These are phyloP conservation scores for Sphenopsis melanotis DNA, from an alignment of 2,797 vertebrate species.

Conservation along the genomic window DNA sequence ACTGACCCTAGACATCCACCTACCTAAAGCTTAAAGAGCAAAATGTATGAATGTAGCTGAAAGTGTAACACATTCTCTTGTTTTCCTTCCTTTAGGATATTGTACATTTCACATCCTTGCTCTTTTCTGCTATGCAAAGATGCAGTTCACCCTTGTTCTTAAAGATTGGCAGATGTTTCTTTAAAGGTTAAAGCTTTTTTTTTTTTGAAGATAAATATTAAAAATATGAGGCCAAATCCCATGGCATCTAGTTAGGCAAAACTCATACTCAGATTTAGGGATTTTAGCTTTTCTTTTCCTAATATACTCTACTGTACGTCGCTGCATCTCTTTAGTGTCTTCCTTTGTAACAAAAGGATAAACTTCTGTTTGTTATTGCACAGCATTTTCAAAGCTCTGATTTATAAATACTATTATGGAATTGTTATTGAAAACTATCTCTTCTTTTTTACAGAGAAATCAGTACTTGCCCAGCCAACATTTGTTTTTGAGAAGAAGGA, in stretches of 20 bases:
- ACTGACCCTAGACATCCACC: background rate
- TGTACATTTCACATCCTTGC: background rate
- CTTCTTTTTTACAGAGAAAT: slow-evolving; percentile 71
- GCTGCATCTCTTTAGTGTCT: background rate
- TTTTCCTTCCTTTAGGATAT: background rate
- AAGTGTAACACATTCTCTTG: background rate
- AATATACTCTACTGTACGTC: background rate
- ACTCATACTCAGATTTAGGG: background rate
- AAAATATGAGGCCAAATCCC: background rate
- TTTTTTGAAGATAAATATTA: background rate
- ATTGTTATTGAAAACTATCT: background rate
- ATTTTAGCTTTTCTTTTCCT: background rate
- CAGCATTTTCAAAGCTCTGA: background rate
- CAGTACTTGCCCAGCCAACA: slow-evolving; percentile 72
- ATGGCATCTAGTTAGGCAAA: background rate
- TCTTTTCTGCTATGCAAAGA: background rate
- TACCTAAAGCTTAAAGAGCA: background rate
- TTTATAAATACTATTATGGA: background rate
- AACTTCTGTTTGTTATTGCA: background rate
- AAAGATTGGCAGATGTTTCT: background rate
- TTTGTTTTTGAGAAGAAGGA: slow-evolving; percentile 78
- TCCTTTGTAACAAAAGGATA: background rate
- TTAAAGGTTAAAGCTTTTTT: background rate
- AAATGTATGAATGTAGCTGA: background rate
- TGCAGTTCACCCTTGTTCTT: background rate